Conservation (phyloP, 1,140 invertebrate species). For the Pomacea maculata region DNA sequence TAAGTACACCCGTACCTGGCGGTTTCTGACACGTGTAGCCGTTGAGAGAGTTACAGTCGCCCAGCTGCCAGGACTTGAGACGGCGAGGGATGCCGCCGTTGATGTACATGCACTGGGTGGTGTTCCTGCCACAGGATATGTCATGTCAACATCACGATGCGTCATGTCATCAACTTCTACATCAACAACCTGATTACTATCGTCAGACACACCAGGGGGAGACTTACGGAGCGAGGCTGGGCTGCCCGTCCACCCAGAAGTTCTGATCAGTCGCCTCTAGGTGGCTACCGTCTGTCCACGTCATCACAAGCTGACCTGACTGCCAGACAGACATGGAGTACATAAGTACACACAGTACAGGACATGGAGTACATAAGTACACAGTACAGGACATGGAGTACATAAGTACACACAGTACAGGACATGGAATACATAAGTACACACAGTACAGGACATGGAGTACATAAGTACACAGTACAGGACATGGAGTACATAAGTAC, state of each 20-base stretch:
- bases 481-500: no score
- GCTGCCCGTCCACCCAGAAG: background rate
- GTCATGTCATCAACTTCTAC: background rate
- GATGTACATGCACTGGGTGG: conserved; percentile 27
- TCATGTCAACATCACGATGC: no score
- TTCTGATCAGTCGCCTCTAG: background rate
- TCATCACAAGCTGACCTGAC: background rate
- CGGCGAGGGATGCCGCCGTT: conserved; percentile 4
- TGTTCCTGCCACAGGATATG: background rate
- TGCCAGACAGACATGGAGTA: background rate
- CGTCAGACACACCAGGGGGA: background rate
- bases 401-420: background rate
- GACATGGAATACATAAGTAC: background rate
- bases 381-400: background rate
- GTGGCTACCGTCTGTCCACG: background rate
- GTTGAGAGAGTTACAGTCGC: conserved; percentile 15
- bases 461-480: no score
- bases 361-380: background rate
- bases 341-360: background rate
- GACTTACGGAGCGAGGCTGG: no score
- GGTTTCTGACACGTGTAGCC: conserved; percentile 32
- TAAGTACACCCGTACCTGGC: conserved; percentile 19
- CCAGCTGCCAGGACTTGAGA: conserved; percentile 27
- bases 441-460: background rate
- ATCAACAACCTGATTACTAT: background rate